Percentiles rank a stretch among this genome's conserved stretches.
Evolutionary conservation across 23 tunicate genomes (phyloP).

Genomic region (Halocynthia aurantium): DNA sequence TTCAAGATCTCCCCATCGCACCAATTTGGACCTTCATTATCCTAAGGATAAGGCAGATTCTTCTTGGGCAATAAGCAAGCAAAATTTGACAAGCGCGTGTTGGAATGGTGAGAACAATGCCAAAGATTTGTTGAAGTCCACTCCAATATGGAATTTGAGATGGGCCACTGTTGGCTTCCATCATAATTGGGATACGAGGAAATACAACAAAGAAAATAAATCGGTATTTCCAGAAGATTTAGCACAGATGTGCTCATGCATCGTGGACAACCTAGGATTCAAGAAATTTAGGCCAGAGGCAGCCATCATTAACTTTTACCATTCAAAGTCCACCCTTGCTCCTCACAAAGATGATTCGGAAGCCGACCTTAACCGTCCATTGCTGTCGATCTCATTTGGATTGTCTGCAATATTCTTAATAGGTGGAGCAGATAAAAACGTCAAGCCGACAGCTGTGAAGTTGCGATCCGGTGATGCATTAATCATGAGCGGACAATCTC

Average conservation of each 20-base stretch:
- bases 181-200: constrained; percentile 92
- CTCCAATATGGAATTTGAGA: constrained; percentile 81
- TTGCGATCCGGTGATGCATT: constrained; percentile 90
- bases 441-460: constrained; percentile 39
- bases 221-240: constrained; percentile 47
- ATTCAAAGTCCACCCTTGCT: constrained; percentile 59
- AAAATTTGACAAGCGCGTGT: neutral
- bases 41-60: constrained; percentile 11
- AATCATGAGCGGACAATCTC: constrained; percentile 75
- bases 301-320: constrained; percentile 86
- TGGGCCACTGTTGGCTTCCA: constrained; percentile 98
- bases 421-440: constrained; percentile 56
- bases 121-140: constrained; percentile 21
- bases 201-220: constrained; percentile 24
- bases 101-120: neutral
- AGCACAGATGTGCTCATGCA: constrained; percentile 12
- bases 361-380: constrained; percentile 44
- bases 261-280: constrained; percentile 48
- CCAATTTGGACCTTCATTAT: constrained; percentile 29
- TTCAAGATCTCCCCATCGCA: constrained; percentile 27
- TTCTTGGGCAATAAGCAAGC: constrained; percentile 32
- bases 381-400: constrained; percentile 86
- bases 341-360: constrained; percentile 87
- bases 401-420: constrained; percentile 70
- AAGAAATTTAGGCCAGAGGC: constrained; percentile 74